Evolutionary conservation across 2,888 invertebrate species (phyloP).

Genomic region (Cyclophora punctaria): DNA sequence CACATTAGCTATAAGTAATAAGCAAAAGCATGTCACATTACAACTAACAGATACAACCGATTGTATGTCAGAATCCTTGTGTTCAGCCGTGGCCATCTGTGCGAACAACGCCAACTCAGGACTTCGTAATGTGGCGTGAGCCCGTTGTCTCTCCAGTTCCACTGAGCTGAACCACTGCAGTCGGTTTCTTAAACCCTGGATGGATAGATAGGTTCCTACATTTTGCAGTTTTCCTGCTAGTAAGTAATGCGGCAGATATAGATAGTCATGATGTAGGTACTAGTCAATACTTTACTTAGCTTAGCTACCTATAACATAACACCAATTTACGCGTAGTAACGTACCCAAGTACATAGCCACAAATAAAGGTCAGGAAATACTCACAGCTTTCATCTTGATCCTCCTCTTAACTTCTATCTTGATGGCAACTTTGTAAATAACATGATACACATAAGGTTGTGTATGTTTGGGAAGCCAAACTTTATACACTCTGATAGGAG

Average conservation of each 20-base stretch:
- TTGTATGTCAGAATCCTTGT: slow-evolving; percentile 21
- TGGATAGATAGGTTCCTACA: no score
- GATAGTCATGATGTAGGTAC: no score
- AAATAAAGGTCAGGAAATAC: slow-evolving; percentile 3
- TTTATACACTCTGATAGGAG: slow-evolving; percentile 48
- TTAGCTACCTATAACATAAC: no score
- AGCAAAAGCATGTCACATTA: no score
- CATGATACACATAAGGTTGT: slow-evolving; percentile 42
- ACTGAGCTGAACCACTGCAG: slow-evolving; percentile 43
- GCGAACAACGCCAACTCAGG: slow-evolving; percentile 46
- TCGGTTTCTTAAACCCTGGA: slow-evolving; percentile 37
- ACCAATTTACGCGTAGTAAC: no score
- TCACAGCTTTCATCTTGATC: slow-evolving; percentile 38
- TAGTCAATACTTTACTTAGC: no score
- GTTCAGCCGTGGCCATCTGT: slow-evolving; percentile 38
- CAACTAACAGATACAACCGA: no score
- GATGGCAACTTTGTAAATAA: slow-evolving; percentile 44
- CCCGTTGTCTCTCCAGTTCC: slow-evolving; percentile 51
- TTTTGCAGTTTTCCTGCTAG: no score
- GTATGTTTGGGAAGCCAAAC: slow-evolving; percentile 49
- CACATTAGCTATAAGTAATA: no score
- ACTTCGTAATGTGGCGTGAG: slow-evolving; percentile 43
- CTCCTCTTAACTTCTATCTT: slow-evolving; percentile 48
- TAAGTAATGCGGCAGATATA: no score
- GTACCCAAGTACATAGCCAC: no score